A percentile compares a stretch with the other conserved stretches of the same genome.
phyloP scores from a whole-genome alignment of 2,888 invertebrate species.

The Latheticus oryzae region DNA sequence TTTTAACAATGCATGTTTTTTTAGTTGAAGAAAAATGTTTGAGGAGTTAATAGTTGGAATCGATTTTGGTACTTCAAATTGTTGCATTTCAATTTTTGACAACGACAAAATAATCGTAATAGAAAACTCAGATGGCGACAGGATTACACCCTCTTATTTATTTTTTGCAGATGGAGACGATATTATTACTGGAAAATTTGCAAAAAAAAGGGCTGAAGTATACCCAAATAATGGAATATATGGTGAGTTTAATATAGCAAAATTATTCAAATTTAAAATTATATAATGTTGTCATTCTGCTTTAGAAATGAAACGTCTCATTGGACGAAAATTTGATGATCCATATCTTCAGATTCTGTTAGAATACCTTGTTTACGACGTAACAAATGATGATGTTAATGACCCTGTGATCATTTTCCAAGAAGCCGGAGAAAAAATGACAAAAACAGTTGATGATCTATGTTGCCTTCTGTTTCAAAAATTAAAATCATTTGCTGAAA shows the following conservation, averaged over 20 bases:
- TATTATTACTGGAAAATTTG: conserved; percentile 12
- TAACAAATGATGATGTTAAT: conserved; percentile 36
- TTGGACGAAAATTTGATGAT: conserved; percentile 48
- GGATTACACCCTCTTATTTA: conserved; percentile 9
- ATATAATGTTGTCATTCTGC: conserved; percentile 34
- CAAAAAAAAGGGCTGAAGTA: conserved; percentile 7
- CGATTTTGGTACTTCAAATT: no score
- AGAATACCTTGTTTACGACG: conserved; percentile 44
- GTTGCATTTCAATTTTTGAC: no score
- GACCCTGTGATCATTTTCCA: conserved; percentile 42
- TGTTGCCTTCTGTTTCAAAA: conserved; percentile 45
- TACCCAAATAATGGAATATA: conserved; percentile 21
- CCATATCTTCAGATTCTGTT: conserved; percentile 46
- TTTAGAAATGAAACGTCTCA: conserved; percentile 52
- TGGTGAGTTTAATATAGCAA: conserved; percentile 11
- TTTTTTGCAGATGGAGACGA: neutral
- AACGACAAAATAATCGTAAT: conserved; percentile 2
- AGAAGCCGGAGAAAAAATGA: no score
- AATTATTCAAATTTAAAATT: neutral
- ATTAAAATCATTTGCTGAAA: conserved; percentile 44
- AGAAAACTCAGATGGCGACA: conserved; percentile 10
- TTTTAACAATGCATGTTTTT: no score
- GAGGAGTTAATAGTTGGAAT: no score
- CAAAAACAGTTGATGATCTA: conserved; percentile 46
- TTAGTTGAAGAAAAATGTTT: no score